Evolutionary conservation across 2,888 invertebrate species (phyloP), one percentile per base, ranked within the genome.

Genomic region (Criorhina ranunculi): DNA sequence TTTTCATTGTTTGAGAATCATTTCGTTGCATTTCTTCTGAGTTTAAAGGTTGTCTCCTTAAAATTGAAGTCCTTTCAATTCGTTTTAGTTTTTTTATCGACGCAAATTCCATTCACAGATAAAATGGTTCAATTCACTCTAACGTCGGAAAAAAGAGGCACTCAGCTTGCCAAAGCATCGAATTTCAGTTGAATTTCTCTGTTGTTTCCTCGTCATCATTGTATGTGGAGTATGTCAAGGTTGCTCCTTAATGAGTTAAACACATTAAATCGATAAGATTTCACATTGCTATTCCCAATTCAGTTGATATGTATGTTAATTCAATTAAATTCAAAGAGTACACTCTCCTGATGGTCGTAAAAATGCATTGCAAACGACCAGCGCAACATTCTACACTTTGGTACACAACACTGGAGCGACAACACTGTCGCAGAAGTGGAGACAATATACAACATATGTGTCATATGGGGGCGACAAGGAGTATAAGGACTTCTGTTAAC

Each of bases 371-470:
- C 49, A 55, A 69, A 29, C 57, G 64, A 64, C 29, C 12, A 33
- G 46, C 72, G 64, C 55, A 72, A 49, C 62, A 49, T 64, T 72
- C 44, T 78, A 40, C 49, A 55, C 49, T 72, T 64, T 12, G 64
- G 55, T 57, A 40, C 62, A 49, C 49, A 33, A 69, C 55, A 46
- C 19, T 17, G 46, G 40, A 51, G 19, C 17, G 29, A 53, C 69
- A 60, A 53, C 17, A 46, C 6, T 42, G 64, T 35, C 40, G 42
- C 35, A 60, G n/a, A 24, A 17, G 15, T 24, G 11, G 35, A 33
- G 31, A 11, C n/a, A n/a, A 44, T 42, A 46, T 37, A 44, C 42
- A 12, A 46, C 49, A 76, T 66, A 46, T 37, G 35, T 15, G 53
- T 64, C 64, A 55, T 37, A 2, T 31, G 60, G 24, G 37, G 37